Conservation (phyloP, 1,140 invertebrate genomes). For the Drosophila sechellia region DNA sequence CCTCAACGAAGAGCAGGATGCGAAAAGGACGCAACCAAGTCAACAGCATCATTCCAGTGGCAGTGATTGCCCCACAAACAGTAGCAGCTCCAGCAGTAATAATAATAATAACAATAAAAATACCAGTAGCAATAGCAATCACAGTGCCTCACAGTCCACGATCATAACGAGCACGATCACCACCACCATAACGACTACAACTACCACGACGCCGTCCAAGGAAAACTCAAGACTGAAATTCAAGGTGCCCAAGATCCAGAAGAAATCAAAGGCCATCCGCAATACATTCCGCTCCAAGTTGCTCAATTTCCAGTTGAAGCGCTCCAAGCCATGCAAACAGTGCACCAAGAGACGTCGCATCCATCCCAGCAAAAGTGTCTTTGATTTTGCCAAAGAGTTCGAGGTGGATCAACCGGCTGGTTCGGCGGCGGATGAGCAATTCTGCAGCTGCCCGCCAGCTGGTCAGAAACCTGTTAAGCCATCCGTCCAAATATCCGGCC, state of each 20-base stretch:
- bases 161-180: slow-evolving; percentile 62
- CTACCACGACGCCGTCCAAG: slow-evolving; percentile 74
- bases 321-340: slow-evolving; percentile 72
- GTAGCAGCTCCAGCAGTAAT: slow-evolving; percentile 35
- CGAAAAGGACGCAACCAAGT: slow-evolving; percentile 1
- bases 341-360: slow-evolving; percentile 79
- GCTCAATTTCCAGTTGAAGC: slow-evolving; percentile 73
- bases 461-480: slow-evolving; percentile 28
- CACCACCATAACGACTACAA: slow-evolving; percentile 52
- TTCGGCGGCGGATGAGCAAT: slow-evolving; percentile 47
- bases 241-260: slow-evolving; percentile 83
- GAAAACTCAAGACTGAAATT: slow-evolving; percentile 80
- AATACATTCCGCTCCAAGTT: slow-evolving; percentile 81
- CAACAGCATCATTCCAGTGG: slow-evolving; percentile 37
- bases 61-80: slow-evolving; percentile 33
- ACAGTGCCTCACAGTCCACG: slow-evolving; percentile 48
- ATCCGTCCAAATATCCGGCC: slow-evolving; percentile 34
- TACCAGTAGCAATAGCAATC: slow-evolving; percentile 46
- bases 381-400: slow-evolving; percentile 77
- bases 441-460: slow-evolving; percentile 62
- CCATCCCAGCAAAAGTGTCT: slow-evolving; percentile 78
- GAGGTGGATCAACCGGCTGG: slow-evolving; percentile 22
- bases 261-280: slow-evolving; percentile 82
- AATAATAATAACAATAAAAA: slow-evolving; percentile 35
- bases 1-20: slow-evolving; percentile 44